Conservation (phyloP, 1,140 invertebrate species). For the Eueides isabella region DNA sequence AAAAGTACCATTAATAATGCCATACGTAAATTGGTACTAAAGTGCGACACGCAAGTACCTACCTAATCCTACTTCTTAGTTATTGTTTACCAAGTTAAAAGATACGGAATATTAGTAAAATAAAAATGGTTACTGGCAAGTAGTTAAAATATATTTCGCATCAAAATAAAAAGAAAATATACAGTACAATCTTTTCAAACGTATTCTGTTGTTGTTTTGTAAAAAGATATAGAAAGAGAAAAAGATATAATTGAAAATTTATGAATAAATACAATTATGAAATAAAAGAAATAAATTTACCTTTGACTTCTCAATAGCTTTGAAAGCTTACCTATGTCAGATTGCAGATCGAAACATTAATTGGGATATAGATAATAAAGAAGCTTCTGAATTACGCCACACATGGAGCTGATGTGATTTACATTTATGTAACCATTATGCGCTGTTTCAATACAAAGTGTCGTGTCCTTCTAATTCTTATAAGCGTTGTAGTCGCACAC, state of each 20-base stretch:
- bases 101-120: too few species aligned
- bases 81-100: conserved; percentile 7
- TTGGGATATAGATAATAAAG: not conserved
- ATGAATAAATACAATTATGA: too few species aligned
- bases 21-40: conserved; percentile 8
- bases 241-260: too few species aligned
- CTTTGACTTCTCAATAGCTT: not conserved
- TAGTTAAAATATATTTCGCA: not conserved
- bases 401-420: conserved; percentile 43
- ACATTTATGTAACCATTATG: conserved; percentile 47
- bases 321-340: not conserved
- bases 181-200: too few species aligned
- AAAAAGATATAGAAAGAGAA: too few species aligned
- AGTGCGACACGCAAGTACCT: conserved; percentile 15
- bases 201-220: too few species aligned
- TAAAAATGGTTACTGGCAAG: too few species aligned
- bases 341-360: not conserved
- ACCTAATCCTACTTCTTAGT: conserved; percentile 19
- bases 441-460: conserved; percentile 46
- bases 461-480: conserved; percentile 66
- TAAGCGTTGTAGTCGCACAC: conserved; percentile 51
- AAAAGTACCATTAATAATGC: not conserved
- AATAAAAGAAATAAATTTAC: too few species aligned
- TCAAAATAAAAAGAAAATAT: too few species aligned
- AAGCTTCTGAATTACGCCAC: conserved; percentile 37